Evolutionary conservation across 2,113 vertebrate species (phyloP).

Genomic region (Potamarius usumacintae): DNA sequence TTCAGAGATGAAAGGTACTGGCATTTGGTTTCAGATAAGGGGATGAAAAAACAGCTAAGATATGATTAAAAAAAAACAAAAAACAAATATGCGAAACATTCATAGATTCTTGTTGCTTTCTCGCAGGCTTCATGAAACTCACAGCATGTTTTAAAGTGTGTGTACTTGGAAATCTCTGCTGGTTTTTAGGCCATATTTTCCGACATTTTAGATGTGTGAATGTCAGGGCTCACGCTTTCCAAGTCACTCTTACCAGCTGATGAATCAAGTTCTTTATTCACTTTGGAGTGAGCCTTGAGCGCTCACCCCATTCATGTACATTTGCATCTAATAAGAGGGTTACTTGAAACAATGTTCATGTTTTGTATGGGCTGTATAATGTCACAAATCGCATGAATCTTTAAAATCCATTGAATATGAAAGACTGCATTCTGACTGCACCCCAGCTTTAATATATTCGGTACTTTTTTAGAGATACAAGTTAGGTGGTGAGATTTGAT

Average conservation of each 20-base stretch:
- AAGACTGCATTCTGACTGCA: conserved; percentile 4
- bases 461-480: not conserved
- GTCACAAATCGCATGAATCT: conserved; percentile 46
- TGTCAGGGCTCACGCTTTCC: conserved; percentile 38
- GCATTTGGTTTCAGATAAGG: not conserved
- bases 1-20: not conserved
- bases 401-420: conserved; percentile 15
- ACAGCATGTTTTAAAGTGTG: not conserved
- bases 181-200: conserved; percentile 11
- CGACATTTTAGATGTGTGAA: conserved; percentile 36
- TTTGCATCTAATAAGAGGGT: conserved; percentile 51
- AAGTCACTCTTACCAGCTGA: conserved; percentile 38
- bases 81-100: not conserved
- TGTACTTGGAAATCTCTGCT: conserved; percentile 3
- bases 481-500: not conserved
- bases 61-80: not conserved
- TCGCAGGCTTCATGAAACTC: not conserved
- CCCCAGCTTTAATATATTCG: not conserved
- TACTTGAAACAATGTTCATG: conserved; percentile 30
- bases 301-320: conserved; percentile 47
- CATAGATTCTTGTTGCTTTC: not conserved
- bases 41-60: not conserved
- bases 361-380: conserved; percentile 35
- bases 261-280: conserved; percentile 59
- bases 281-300: not conserved